Evolutionary conservation across 2,113 vertebrate genomes (phyloP), one percentile per base, ranked within the genome.

Genomic region (Phodopus roborovskii): DNA sequence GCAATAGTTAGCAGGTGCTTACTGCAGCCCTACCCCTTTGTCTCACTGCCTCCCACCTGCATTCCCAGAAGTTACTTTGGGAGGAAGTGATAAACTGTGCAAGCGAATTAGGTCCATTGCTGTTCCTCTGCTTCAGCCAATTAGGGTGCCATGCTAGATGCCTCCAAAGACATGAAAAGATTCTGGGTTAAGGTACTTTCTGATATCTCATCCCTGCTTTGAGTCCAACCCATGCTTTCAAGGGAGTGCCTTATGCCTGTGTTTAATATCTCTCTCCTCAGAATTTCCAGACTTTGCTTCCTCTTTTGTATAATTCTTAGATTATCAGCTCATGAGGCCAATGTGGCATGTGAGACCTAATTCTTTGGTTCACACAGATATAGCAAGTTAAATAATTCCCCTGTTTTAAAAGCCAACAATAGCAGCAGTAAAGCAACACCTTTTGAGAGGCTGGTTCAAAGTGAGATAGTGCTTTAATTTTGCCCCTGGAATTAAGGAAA

Each of bases 391-490:
- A 88, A 94, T 87, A 68, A 89, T 81, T 50, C 70, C 53, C 19
- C 5, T 70, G 11, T 68, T 89, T 42, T 90, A 77, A 45, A 12
- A 50, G 66, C 7, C 26, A 75, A 22, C 53, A 74, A 19, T 6
- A 15, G 56, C 2, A 39, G 5, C 45, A 45, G 56, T 24, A 91
- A 73, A 90, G 4, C 9, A 85, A 5, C 3, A 79, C 9, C 7
- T 30, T 50, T 78, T 74, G 33, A 79, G 87, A 79, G 74, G 19
- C 50, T 45, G 50, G 71, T 93, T 85, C 90, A 71, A 42, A 90
- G 19, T 28, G 24, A 70, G 33, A 48, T 24, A 17, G 73, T 92
- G 48, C 33, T 92, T 86, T 58, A 45, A 84, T 90, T 95, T 96
- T 4, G 56, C 11, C 45, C 26, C 64, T 93, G 58, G 58, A 75